A percentile compares a stretch with the other conserved stretches of the same genome.
phyloP scores from a whole-genome alignment of 2,113 vertebrate genomes.

The Pheucticus melanocephalus region DNA sequence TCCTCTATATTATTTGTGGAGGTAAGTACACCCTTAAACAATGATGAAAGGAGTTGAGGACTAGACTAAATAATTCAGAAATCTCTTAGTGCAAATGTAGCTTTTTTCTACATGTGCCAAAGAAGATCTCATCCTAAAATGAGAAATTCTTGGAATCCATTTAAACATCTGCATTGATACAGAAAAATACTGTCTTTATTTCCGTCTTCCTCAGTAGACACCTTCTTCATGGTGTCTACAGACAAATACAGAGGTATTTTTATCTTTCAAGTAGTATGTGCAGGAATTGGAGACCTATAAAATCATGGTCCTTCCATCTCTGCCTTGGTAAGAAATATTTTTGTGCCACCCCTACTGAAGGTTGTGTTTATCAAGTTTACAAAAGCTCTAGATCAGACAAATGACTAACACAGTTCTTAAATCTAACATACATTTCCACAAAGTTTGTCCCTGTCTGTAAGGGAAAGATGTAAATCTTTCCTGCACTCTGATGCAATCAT shows the following conservation, averaged over 20 bases:
- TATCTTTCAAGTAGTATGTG: background rate
- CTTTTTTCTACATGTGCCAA: background rate
- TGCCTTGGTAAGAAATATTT: background rate
- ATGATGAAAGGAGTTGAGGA: background rate
- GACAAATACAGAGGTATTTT: background rate
- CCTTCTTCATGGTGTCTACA: background rate
- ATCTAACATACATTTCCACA: background rate
- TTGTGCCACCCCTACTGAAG: background rate
- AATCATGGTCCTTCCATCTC: background rate
- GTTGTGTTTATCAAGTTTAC: background rate
- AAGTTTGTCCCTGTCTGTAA: background rate
- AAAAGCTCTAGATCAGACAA: background rate
- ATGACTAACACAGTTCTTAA: background rate
- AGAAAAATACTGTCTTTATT: background rate
- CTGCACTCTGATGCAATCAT: background rate
- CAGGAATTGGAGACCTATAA: background rate
- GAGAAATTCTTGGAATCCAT: background rate
- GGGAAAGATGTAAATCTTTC: background rate
- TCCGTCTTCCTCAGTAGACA: background rate
- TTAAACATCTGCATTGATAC: background rate
- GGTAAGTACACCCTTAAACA: background rate
- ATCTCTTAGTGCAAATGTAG: background rate
- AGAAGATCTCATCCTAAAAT: background rate
- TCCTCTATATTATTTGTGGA: background rate
- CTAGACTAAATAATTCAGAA: background rate